A percentile compares a stretch with the other conserved stretches of the same genome.
phyloP scores from a whole-genome alignment of 2,113 vertebrate species.

The Ictalurus punctatus region DNA sequence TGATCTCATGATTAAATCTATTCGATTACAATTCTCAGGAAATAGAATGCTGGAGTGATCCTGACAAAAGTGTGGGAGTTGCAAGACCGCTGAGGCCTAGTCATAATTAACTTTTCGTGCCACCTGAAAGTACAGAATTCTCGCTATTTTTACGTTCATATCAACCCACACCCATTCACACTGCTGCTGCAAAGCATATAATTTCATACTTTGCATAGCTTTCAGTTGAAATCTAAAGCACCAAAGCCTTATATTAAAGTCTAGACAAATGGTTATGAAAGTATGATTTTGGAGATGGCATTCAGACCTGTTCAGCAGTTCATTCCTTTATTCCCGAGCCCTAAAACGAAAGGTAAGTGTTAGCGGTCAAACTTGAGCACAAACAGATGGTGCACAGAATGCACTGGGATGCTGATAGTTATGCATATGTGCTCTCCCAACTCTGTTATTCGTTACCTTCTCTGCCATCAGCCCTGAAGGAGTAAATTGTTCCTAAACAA shows the following conservation, averaged over 20 bases:
- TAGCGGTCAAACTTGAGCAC: slow-evolving; percentile 27
- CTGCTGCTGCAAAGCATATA: neutral
- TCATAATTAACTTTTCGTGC: neutral
- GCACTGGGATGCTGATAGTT: slow-evolving; percentile 4
- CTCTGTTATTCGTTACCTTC: slow-evolving; percentile 1
- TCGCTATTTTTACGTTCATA: neutral
- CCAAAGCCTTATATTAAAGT: neutral
- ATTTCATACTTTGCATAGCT: slow-evolving; percentile 9
- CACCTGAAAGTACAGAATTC: neutral
- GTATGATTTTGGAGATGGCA: neutral
- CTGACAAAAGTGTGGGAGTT: neutral
- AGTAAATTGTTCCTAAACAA: slow-evolving; percentile 31
- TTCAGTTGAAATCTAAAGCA: neutral
- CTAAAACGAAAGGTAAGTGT: slow-evolving; percentile 14
- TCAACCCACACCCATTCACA: neutral
- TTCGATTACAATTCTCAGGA: neutral
- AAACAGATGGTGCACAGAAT: slow-evolving; percentile 44
- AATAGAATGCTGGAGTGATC: neutral
- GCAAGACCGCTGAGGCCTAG: neutral
- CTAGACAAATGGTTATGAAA: slow-evolving; percentile 15
- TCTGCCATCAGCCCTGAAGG: slow-evolving; percentile 24
- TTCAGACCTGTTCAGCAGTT: neutral
- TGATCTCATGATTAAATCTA: neutral
- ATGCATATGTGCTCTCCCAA: slow-evolving; percentile 17
- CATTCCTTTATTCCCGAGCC: slow-evolving; percentile 17